A percentile compares a stretch with the other conserved stretches of the same genome.
Conservation (phyloP, 2,888 invertebrate genomes). For the Meliscaeva auricollis region DNA sequence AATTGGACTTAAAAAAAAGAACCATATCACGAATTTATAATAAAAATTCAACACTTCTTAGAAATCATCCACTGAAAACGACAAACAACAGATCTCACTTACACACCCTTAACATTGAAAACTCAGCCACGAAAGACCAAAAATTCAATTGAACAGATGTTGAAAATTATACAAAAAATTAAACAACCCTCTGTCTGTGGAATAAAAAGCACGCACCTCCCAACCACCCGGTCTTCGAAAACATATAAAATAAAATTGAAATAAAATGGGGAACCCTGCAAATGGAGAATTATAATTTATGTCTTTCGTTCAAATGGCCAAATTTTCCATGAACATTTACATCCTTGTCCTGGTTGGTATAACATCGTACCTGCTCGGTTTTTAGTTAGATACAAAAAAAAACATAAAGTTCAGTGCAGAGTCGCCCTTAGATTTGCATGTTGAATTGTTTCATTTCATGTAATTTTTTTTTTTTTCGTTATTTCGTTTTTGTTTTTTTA, state of each 20-base stretch:
- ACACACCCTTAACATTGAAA: constrained; percentile 26
- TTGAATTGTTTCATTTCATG: constrained; percentile 40
- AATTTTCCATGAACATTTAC: constrained; percentile 63
- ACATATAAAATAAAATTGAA: not conserved
- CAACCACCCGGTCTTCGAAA: not conserved
- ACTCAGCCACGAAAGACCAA: constrained; percentile 30
- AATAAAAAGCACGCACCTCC: constrained; percentile 41
- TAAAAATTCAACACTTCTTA: constrained; percentile 40
- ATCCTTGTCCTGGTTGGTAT: no score
- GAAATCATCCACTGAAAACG: constrained; percentile 68
- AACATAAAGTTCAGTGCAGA: constrained; percentile 6
- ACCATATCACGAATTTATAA: constrained; percentile 41
- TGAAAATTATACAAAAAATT: constrained; percentile 61
- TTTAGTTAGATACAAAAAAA: not conserved
- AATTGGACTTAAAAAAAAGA: constrained; percentile 47
- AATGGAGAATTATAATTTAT: constrained; percentile 60
- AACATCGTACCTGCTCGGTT: constrained; percentile 14
- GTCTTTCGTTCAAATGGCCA: constrained; percentile 55
- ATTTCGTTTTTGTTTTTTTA: no score
- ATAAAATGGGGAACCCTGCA: constrained; percentile 27
- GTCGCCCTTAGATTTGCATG: constrained; percentile 70
- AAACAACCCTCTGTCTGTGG: constrained; percentile 52
- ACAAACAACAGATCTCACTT: constrained; percentile 65
- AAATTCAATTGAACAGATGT: constrained; percentile 74
- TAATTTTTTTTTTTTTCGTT: constrained; percentile 32